Evolutionary conservation across 2,113 vertebrate species (phyloP), one percentile per base, ranked within the genome.

Genomic region (Theropithecus gelada): DNA sequence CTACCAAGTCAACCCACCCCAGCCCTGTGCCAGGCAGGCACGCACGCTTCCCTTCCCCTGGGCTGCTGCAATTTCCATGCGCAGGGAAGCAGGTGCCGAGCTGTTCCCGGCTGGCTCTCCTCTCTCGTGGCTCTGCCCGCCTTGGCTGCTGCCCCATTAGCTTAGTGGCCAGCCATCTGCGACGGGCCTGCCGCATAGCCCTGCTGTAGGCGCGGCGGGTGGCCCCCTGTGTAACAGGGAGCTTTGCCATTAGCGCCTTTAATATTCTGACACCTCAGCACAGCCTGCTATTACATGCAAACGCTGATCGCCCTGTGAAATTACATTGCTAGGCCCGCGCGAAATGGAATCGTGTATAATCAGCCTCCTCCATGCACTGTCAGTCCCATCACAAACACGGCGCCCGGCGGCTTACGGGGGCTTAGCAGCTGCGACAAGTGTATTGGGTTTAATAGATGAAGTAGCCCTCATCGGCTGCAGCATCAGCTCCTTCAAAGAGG

Each of bases 231-330:
- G 99, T 99, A 99, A 99, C 99, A 99, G 99, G 99, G 99, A 99
- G 99, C 99, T 99, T 99, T 99, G 99, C 99, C 99, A 99, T 99
- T 99, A 99, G 99, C 98, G 98, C 99, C 99, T 99, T 99, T 99
- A 99, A 99, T 99, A 99, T 99, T 99, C 99, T 99, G 99, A 99
- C 99, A 99, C 99, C 99, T 99, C 99, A 99, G 99, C 99, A 99
- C 98, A 99, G 99, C 98, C 99, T 99, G 98, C 99, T 99, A 99
- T 99, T 99, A 99, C 99, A 99, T 99, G 99, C 99, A 99, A 98
- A 99, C 99, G 99, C 99, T 99, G 99, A 99, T 99, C 99, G 99
- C 99, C 99, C 99, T 99, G 99, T 99, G 99, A 99, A 99, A 99
- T 99, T 98, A 99, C 99, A 99, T 99, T 99, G 99, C 99, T 98